A percentile compares a stretch with the other conserved stretches of the same genome.
Conservation (phyloP, 2,888 invertebrate species). For the Trachelus stipa region DNA sequence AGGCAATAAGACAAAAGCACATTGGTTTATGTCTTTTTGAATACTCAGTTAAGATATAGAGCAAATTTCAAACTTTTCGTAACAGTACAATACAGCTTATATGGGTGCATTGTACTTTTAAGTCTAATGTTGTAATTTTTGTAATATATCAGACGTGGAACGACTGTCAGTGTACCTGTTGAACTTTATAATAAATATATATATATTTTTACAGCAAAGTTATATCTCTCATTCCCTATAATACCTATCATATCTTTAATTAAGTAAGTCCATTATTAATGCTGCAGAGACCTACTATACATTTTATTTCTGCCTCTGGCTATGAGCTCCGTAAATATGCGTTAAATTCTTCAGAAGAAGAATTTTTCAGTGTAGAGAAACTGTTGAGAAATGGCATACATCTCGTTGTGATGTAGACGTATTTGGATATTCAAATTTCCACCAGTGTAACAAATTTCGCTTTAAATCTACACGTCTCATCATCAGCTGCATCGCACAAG, state of each 20-base stretch:
- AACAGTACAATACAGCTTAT: not conserved
- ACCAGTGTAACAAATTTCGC: not conserved
- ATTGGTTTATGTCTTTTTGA: not conserved
- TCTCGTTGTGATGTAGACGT: not conserved
- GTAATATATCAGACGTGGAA: not conserved
- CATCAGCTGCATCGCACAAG: slow-evolving; percentile 31
- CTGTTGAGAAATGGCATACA: not conserved
- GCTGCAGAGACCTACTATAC: not conserved
- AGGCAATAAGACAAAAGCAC: not conserved
- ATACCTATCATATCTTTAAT: slow-evolving; percentile 23
- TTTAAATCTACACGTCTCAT: not conserved
- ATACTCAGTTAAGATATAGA: not conserved
- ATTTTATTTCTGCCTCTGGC: not conserved
- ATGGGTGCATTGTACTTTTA: not conserved
- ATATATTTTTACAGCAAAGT: slow-evolving; percentile 28
- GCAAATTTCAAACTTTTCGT: not conserved
- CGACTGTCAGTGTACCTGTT: not conserved
- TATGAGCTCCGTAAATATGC: not conserved
- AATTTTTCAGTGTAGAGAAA: not conserved
- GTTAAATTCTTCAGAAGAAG: not conserved
- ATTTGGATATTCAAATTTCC: not conserved
- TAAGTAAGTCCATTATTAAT: not conserved
- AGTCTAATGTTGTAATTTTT: not conserved
- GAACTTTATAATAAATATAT: slow-evolving; percentile 30
- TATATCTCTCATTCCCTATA: slow-evolving; percentile 29